Percentiles rank a stretch among this genome's conserved stretches.
These are phyloP conservation scores for Chelonia mydas DNA, from an alignment of 2,797 vertebrate species.

Conservation along the genomic window DNA sequence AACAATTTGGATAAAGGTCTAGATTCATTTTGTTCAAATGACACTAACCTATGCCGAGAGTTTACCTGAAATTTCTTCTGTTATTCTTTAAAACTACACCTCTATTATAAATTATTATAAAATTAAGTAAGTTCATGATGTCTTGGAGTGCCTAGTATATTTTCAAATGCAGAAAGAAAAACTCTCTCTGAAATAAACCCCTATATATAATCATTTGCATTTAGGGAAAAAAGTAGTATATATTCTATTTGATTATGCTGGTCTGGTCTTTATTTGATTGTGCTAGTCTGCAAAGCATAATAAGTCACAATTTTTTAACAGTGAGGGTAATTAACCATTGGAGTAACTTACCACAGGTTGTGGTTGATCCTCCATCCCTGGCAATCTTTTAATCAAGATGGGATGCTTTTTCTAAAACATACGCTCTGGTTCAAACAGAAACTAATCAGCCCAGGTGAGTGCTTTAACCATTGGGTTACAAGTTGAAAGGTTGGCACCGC, in stretches of 20 bases:
- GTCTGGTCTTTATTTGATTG: neutral
- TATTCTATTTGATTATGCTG: neutral
- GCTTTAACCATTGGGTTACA: neutral
- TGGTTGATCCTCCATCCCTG: neutral
- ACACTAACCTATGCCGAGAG: neutral
- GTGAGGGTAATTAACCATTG: neutral
- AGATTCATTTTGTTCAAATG: neutral
- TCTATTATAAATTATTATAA: neutral
- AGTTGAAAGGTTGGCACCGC: neutral
- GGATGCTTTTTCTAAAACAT: accelerated
- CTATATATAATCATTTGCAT: neutral
- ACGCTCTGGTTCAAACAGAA: neutral
- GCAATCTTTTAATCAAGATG: accelerated
- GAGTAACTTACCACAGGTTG: neutral
- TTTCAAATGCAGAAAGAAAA: neutral
- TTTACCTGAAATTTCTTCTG: neutral
- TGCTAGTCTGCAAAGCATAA: neutral
- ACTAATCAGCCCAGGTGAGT: neutral
- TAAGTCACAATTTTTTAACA: neutral
- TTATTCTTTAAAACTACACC: neutral
- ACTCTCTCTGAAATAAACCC: neutral
- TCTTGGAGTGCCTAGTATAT: neutral
- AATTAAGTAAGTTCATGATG: neutral
- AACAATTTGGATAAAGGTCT: neutral
- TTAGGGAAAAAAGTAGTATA: neutral